Evolutionary conservation across 2,113 vertebrate genomes (phyloP).

Genomic region (Calonectris borealis): DNA sequence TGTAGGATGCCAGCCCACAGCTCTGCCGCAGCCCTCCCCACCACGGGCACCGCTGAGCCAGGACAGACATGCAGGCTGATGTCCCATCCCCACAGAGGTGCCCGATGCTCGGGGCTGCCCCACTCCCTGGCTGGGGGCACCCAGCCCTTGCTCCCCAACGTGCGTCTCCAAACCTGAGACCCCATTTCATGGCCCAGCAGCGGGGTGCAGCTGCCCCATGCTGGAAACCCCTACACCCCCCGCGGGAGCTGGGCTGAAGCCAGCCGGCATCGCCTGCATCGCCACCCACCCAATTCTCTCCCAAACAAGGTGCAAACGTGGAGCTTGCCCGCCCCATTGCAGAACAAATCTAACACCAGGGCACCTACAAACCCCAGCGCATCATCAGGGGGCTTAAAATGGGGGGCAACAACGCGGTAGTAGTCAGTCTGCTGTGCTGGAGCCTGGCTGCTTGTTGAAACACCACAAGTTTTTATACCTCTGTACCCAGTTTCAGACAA

Average conservation of each 20-base stretch:
- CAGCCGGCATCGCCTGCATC: fast-evolving
- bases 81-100: not conserved
- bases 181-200: not conserved
- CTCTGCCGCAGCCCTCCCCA: not conserved
- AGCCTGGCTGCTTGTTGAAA: not conserved
- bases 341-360: not conserved
- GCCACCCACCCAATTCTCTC: fast-evolving
- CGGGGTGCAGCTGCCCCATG: not conserved
- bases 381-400: not conserved
- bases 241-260: not conserved
- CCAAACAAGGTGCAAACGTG: not conserved
- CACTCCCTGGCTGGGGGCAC: not conserved
- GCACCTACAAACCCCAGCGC: too few species aligned
- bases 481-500: not conserved
- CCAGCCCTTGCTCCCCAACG: not conserved
- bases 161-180: not conserved
- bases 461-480: not conserved
- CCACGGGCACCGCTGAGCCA: fast-evolving
- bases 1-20: not conserved
- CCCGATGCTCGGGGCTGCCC: not conserved
- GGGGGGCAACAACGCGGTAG: fast-evolving
- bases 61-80: not conserved
- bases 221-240: not conserved
- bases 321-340: not conserved
- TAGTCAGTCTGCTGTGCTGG: not conserved